Evolutionary conservation across 2,888 invertebrate species (phyloP), one percentile per base, ranked within the genome.

Genomic region (Perizoma affinitatum): DNA sequence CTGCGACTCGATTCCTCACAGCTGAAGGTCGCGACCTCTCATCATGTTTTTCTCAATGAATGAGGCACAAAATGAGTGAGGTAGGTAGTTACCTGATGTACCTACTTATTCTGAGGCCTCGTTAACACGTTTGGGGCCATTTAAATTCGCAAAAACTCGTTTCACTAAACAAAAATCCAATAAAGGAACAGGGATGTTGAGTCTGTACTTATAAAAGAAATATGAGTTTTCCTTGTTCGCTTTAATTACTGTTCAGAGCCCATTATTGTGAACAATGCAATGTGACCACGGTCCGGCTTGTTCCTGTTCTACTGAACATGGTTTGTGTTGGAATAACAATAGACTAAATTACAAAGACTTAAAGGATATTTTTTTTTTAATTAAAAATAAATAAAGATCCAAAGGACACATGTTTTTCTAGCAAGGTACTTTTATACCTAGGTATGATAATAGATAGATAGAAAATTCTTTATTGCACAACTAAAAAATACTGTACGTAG

Each of bases 251-350:
- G 52, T 53, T 45, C 45, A 40, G 40, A 36, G 35, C 43, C 58
- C 50, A 50, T 61, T 61, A 58, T 54, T 58, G 54, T 58, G 52
- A 58, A 58, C 63, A 55, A 63, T 72, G 67, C 75, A 66, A 72
- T 69, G 74, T 70, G 72, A 72, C 70, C 73, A 70, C 65, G 67
- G 69, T 67, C 65, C 71, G 71, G 73, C 68, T 68, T 68, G 67
- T 72, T 74, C 71, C 49, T 8, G 35, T 61, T 34, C 48, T 48
- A 51, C 38, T 44, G 7, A 44, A 53, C 40, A 38, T 51, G 62
- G 46, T 62, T 57, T 53, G 47, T 38, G 33, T 46, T 43, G 38
- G 42, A 50, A 52, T 41, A 42, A 56, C 43, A 52, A 44, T 48
- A 22, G 47, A 45, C 22, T 8, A 45, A 55, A 43, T 22, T 22